Conservation (phyloP, 2,113 vertebrate species). For the Python bivittatus region DNA sequence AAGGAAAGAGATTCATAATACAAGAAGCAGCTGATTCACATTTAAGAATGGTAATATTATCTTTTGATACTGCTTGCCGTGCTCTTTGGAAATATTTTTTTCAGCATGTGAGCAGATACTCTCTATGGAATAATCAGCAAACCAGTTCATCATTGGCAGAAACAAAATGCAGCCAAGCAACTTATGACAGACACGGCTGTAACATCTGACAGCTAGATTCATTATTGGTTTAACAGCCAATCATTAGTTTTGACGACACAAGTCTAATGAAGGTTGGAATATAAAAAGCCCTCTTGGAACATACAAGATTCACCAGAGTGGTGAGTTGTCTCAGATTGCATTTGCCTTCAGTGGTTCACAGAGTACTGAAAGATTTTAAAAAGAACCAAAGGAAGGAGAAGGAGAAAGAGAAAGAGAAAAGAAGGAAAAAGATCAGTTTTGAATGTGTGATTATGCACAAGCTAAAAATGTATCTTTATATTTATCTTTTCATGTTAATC, state of each 20-base stretch:
- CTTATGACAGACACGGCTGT: conserved; percentile 84
- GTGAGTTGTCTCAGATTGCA: conserved; percentile 78
- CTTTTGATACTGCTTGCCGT: conserved; percentile 62
- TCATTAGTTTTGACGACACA: conserved; percentile 91
- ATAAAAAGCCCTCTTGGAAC: conserved; percentile 95
- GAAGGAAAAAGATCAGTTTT: conserved; percentile 53
- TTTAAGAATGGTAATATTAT: conserved; percentile 66
- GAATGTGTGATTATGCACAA: conserved; percentile 84
- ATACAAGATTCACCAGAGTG: conserved; percentile 87
- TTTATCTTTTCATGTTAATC: conserved; percentile 85
- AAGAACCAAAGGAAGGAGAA: conserved; percentile 57
- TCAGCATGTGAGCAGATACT: conserved; percentile 63
- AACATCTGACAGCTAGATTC: conserved; percentile 90
- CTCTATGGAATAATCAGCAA: conserved; percentile 71
- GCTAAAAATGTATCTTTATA: conserved; percentile 70
- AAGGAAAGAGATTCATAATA: conserved; percentile 46
- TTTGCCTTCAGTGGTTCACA: conserved; percentile 69
- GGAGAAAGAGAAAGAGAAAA: conserved; percentile 36
- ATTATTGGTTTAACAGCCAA: conserved; percentile 95
- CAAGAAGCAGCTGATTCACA: conserved; percentile 30
- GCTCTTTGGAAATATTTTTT: conserved; percentile 64
- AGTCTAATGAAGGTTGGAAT: conserved; percentile 89
- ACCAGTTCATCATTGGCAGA: conserved; percentile 78
- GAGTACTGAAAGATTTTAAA: conserved; percentile 59
- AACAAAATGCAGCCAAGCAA: conserved; percentile 77